A percentile compares a stretch with the other conserved stretches of the same genome.
phyloP scores from a whole-genome alignment of 2,888 invertebrate species.

The Agrilus biguttatus region DNA sequence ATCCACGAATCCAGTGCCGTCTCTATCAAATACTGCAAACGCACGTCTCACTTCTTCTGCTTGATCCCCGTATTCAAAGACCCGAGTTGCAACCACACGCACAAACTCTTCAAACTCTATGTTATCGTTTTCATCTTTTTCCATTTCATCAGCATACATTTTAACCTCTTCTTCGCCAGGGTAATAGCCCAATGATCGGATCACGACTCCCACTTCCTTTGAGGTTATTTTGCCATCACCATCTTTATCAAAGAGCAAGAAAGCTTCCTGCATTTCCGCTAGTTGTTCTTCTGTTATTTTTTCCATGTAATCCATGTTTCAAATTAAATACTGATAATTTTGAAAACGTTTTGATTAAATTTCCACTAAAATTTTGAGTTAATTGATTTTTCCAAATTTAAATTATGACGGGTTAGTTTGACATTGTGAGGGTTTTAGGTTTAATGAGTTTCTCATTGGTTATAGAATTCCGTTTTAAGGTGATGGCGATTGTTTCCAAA shows the following conservation, averaged over 20 bases:
- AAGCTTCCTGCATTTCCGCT: constrained; percentile 54
- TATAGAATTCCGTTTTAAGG: no score
- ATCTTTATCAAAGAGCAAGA: constrained; percentile 81
- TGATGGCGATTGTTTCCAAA: no score
- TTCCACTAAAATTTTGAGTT: no score
- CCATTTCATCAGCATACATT: constrained; percentile 97
- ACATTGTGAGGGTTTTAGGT: no score
- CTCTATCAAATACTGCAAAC: constrained; percentile 92
- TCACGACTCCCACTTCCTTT: constrained; percentile 92
- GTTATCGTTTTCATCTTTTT: constrained; percentile 67
- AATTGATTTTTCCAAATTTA: no score
- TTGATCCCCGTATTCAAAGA: constrained; percentile 96
- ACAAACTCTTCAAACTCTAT: constrained; percentile 43
- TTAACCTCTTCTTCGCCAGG: constrained; percentile 94
- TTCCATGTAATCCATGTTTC: constrained; percentile 29
- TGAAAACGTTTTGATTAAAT: no score
- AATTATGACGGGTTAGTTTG: no score
- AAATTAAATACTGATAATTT: constrained; percentile 38
- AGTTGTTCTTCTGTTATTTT: constrained; percentile 94
- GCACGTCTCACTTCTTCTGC: constrained; percentile 67
- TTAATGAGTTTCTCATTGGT: no score
- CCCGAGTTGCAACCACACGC: constrained; percentile 91
- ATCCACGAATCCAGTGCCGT: constrained; percentile 92
- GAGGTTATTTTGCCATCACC: constrained; percentile 96
- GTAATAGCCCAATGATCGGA: constrained; percentile 92